Evolutionary conservation across 1,140 invertebrate species (phyloP).

Genomic region (Babylonia areolata): DNA sequence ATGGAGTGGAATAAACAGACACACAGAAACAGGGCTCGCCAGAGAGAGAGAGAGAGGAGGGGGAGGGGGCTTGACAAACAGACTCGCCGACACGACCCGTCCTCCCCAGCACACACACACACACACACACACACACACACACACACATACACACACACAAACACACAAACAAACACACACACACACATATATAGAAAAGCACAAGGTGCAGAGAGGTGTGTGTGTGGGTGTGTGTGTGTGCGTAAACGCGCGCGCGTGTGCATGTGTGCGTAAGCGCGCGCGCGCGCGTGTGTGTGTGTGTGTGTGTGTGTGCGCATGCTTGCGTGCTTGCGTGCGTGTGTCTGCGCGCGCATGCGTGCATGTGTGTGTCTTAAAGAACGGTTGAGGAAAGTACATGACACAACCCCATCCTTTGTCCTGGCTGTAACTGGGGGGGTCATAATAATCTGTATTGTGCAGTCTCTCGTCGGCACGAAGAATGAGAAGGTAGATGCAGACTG

Average conservation of each 20-base stretch:
- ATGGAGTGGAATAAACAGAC: neutral
- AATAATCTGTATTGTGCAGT: no score
- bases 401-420: no score
- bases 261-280: neutral
- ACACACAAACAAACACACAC: constrained; percentile 15
- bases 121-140: neutral
- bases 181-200: neutral
- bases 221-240: neutral
- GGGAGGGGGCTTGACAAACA: neutral
- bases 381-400: no score
- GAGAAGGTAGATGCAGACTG: no score
- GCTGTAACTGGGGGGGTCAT: no score
- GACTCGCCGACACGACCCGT: no score
- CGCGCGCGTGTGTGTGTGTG: neutral
- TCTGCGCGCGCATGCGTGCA: neutral
- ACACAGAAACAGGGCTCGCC: neutral
- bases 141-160: neutral
- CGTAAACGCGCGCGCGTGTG: neutral
- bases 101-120: neutral
- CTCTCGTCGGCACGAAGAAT: no score
- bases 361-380: neutral
- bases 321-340: neutral
- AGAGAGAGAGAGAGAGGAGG: neutral
- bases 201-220: neutral
- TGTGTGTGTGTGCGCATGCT: neutral